Base-by-base conservation (phyloP, 2,797 vertebrate genomes). In the Protonibea diacanthus region DNA sequence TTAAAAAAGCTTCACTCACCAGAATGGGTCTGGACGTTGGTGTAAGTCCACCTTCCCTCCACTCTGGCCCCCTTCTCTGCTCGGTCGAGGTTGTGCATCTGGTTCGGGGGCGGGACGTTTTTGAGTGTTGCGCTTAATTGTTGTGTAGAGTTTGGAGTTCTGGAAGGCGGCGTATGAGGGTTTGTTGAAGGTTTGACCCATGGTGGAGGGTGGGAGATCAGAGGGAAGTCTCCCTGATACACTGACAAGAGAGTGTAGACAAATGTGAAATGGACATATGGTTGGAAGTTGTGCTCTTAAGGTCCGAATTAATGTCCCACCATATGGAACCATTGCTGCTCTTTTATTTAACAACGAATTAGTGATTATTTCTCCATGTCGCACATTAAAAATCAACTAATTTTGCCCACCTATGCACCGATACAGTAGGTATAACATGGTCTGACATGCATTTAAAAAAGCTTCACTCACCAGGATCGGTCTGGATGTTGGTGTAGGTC, bases 171-270 rank as follows among this genome's bases (percentile, higher is more conserved):
- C 68, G n/a, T 73, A 29, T 2, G 42, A 2, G 45, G 85, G 58
- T 79, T 86, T 89, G 85, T 76, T 87, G 68, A 49, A 48, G 42
- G 11, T 45, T 47, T 85, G 71, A 7, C 91, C 92, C 91, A 92
- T 93, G 48, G 33, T 76, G 21, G 71, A 47, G 59, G 66, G 42
- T 0, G 3, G 58, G 40, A 66, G 71, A 52, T 93, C 86, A 91
- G 62, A 93, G 76, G 17, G 83, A 86, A 38, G 93, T 94, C 85
- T 95, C 93, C 65, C 88, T 89, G 77, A 94, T 93, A 45, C 82
- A 92, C 93, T 95, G 79, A 10, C 85, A 67, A 83, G 56, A 76
- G 6, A 48, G 17, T 20, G 69, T 4, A 21, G 2, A 38, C 38
- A 27, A 23, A 71, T 38, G 14, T 60, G 21, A 71, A 48, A 42